Base-by-base conservation (phyloP, 2,113 vertebrate genomes). In the Neogobius melanostomus region DNA sequence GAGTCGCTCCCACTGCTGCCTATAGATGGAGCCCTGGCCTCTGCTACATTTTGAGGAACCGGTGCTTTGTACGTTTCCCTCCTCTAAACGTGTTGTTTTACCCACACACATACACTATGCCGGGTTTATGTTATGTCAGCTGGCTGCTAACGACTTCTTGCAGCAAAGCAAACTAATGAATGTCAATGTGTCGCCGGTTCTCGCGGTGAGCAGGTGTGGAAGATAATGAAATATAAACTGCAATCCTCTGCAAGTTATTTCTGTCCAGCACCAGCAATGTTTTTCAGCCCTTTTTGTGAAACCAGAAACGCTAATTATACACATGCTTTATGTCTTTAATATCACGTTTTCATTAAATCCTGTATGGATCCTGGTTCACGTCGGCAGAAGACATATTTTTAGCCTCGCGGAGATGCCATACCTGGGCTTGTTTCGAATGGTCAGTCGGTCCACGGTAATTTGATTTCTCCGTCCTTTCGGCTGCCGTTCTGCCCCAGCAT, bases 251-350 rank as follows among this genome's bases (percentile, higher is more conserved):
- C 61, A 63, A 63, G 61, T 63, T 45, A 63, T 63, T 63, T 11
- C 17, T 10, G 72, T 77, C 52, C 54, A 10, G 17, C 4, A 42
- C 36, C 4, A 44, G 48, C 59, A 44, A 52, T 59, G 47, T 83
- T 79, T 79, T 65, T 1, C 14, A 10, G 6, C 8, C 8, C 42
- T 46, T 46, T 45, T 16, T 7, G 75, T 82, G 76, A 81, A 81
- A 85, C 72, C 72, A 60, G 73, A 72, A 78, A 85, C 43, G 87
- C 80, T 88, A 91, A 88, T 91, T 89, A 36, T 36, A 87, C 72
- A 75, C 44, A 67, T 86, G 81, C 76, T 92, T 90, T 88, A 91
- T 91, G 88, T 82, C 69, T 85, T 79, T 75, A 91, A 91, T 92
- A 88, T 89, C 83, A 81, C 75, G 81, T 85, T 88, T 91, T 89